phyloP scores from a whole-genome alignment of 2,797 vertebrate genomes.

The Gallirallus australis region DNA sequence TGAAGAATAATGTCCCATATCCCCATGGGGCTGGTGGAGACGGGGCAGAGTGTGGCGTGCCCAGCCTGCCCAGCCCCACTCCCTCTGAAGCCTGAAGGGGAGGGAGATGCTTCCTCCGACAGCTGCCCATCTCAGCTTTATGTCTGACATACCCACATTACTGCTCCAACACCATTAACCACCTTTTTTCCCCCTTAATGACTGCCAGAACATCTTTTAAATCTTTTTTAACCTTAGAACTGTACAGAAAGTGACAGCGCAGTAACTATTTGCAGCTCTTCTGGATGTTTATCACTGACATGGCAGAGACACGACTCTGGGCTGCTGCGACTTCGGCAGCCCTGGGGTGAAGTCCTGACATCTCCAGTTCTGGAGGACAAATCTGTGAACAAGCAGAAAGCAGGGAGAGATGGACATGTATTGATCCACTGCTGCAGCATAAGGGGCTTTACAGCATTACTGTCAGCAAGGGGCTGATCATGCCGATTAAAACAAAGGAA shows the following conservation, averaged over 20 bases:
- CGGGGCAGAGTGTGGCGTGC: fast-evolving
- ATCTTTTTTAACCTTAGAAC: not conserved
- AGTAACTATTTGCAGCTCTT: not conserved
- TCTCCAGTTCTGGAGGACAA: constrained; percentile 23
- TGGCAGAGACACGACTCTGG: not conserved
- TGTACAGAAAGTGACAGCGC: not conserved
- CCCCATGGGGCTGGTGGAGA: not conserved
- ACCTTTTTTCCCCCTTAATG: not conserved
- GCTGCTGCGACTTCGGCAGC: not conserved
- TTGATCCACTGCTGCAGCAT: not conserved
- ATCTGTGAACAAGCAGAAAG: not conserved
- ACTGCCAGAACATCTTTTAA: not conserved
- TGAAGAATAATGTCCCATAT: not conserved
- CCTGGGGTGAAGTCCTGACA: constrained; percentile 16
- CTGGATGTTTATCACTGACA: not conserved
- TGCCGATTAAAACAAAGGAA: constrained; percentile 28
- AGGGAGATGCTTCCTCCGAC: not conserved
- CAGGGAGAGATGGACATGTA: not conserved
- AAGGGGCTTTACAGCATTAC: not conserved
- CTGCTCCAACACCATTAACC: not conserved
- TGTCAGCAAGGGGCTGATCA: not conserved
- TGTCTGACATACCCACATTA: not conserved
- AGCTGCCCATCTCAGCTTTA: not conserved
- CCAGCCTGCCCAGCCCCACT: not conserved
- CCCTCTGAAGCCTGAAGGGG: not conserved